A percentile compares a stretch with the other conserved stretches of the same genome.
Conservation (phyloP, 2,113 vertebrate genomes). For the Lophochroa leadbeateri region DNA sequence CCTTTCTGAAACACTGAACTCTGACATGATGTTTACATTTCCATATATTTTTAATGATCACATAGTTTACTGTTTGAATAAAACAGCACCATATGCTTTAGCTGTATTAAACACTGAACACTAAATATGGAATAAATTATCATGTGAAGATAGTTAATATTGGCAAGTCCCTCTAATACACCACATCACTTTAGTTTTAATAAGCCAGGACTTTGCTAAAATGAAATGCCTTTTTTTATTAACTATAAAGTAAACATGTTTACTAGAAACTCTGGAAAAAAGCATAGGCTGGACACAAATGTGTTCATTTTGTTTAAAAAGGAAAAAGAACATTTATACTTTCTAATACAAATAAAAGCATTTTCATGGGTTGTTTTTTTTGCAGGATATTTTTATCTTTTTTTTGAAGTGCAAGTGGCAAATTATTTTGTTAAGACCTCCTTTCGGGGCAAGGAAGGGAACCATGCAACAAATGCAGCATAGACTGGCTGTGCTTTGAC, state of each 20-base stretch:
- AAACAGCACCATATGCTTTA: conserved; percentile 19
- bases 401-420: background rate
- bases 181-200: conserved; percentile 6
- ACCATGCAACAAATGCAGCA: background rate
- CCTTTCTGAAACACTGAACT: conserved; percentile 23
- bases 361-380: background rate
- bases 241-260: background rate
- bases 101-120: background rate
- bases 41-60: conserved; percentile 58
- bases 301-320: background rate
- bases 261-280: background rate
- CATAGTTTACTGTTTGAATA: conserved; percentile 29
- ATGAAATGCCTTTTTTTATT: conserved; percentile 43
- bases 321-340: background rate
- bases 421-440: background rate
- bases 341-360: background rate
- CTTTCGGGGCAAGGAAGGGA: background rate
- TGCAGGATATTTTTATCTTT: background rate
- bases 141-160: conserved; percentile 2
- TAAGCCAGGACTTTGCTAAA: background rate
- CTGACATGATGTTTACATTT: conserved; percentile 42
- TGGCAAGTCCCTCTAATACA: conserved; percentile 1
- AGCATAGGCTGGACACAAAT: background rate
- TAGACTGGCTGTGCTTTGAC: background rate
- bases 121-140: conserved; percentile 45